Evolutionary conservation across 2,888 invertebrate species (phyloP), one percentile per base, ranked within the genome.

Genomic region (Epirrita christyi): DNA sequence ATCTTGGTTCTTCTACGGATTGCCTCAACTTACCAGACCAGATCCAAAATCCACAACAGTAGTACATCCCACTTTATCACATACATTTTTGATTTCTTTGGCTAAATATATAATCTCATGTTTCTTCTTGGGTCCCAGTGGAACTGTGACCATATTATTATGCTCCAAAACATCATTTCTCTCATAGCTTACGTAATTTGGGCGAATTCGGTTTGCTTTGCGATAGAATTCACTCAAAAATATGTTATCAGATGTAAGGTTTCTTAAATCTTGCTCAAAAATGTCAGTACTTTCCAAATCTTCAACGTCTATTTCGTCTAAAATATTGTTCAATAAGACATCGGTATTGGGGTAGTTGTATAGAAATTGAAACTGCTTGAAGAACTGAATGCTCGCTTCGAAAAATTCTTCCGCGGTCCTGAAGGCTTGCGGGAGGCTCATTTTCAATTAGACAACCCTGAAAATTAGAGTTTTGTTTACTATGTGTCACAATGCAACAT

Each of bases 31-130:
- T 89, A 95, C 95, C 88, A 96, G 84, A 6, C 96, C 96, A 11
- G 95, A 94, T 10, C 96, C 96, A 69, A 96, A 92, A 81, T 96
- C 96, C 0, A 96, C 90, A 14, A 96, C 85, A 1, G 93, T 81
- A 45, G 92, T 78, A 55, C 94, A 92, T 6, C 83, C 76, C 6
- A 78, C 73, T 28, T 82, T 66, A n/a, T 74, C 67, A 68, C 94
- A 95, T 44, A 93, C 69, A 14, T 81, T 68, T 54, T 92, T 81
- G 14, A 95, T 89, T 66, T 94, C 83, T 32, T 92, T 83, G 1
- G 95, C 93, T 45, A 96, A 80, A 66, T 93, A 85, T 9, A 92
- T 67, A 43, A 96, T 95, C 87, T 96, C 96, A 64, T 96, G 95
- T 59, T 91, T 90, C 77, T 96, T 96, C 72, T 96, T 96, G 0